A percentile compares a stretch with the other conserved stretches of the same genome.
Evolutionary conservation across 2,797 vertebrate genomes (phyloP).

Genomic region (Poecile montanus): DNA sequence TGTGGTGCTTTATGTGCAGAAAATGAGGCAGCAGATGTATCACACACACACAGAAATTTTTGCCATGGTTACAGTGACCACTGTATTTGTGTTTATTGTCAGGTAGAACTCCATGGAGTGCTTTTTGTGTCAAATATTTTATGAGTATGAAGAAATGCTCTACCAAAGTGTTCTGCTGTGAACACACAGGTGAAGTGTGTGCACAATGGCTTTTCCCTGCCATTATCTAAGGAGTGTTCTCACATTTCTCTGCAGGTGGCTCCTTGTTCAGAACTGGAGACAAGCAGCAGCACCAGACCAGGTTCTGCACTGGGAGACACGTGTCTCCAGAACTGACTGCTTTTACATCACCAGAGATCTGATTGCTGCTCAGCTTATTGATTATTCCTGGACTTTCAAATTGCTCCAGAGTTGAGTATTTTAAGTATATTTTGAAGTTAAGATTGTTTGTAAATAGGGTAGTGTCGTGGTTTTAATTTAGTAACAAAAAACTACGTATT

Average conservation of each 20-base stretch:
- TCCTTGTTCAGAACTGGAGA: background rate
- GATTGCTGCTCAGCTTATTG: background rate
- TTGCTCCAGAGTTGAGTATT: background rate
- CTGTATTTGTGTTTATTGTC: background rate
- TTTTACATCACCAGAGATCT: background rate
- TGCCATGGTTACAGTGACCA: background rate
- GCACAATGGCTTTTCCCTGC: background rate
- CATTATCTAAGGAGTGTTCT: background rate
- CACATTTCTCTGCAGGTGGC: background rate
- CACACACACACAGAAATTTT: background rate
- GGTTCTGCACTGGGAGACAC: accelerated
- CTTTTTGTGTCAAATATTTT: background rate
- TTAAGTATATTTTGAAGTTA: background rate
- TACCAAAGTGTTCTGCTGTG: background rate
- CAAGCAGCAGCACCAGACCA: background rate
- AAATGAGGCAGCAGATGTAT: background rate
- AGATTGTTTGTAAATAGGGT: background rate
- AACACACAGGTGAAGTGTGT: background rate
- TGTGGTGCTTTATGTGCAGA: background rate
- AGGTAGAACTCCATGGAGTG: background rate
- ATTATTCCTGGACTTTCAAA: background rate
- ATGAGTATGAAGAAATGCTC: background rate
- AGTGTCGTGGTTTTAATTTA: too few relatives aligned
- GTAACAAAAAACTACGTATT: too few relatives aligned
- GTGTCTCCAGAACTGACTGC: background rate